phyloP scores from a whole-genome alignment of 1,140 invertebrate genomes.

The Drosophila setifemur region DNA sequence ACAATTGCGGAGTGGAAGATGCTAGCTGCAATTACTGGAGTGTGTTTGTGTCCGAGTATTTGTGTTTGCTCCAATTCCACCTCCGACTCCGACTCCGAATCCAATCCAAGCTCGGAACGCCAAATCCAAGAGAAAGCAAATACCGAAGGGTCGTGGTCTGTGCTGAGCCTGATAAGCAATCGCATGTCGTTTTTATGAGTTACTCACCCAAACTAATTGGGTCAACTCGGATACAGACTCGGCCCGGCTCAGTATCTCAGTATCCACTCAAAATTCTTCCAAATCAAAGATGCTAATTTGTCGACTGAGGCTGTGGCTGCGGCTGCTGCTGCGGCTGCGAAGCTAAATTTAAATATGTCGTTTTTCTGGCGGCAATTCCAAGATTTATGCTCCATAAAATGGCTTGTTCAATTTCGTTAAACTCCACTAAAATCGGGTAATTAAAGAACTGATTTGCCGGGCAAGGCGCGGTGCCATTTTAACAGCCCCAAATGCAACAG shows the following conservation, averaged over 20 bases:
- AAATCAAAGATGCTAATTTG: slow-evolving; percentile 78
- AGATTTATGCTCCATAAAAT: slow-evolving; percentile 59
- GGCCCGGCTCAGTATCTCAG: not conserved
- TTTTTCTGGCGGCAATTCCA: slow-evolving; percentile 18
- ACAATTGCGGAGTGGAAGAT: slow-evolving; percentile 14
- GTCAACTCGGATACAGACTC: slow-evolving; percentile 39
- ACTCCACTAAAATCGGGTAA: slow-evolving; percentile 43
- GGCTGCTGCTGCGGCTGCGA: not conserved
- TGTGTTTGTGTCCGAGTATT: slow-evolving; percentile 5
- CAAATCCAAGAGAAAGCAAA: slow-evolving; percentile 59
- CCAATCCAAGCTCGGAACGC: slow-evolving; percentile 1
- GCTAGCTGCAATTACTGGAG: slow-evolving; percentile 52
- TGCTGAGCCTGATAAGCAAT: slow-evolving; percentile 47
- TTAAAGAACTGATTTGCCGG: slow-evolving; percentile 58
- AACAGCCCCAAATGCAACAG: slow-evolving; percentile 23
- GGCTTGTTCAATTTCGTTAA: slow-evolving; percentile 57
- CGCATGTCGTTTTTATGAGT: slow-evolving; percentile 72
- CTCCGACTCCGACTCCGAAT: slow-evolving; percentile 1
- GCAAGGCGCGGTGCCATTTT: slow-evolving; percentile 66
- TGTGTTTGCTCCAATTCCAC: slow-evolving; percentile 56
- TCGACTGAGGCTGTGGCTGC: slow-evolving; percentile 5
- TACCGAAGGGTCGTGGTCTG: slow-evolving; percentile 43
- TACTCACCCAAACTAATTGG: slow-evolving; percentile 68
- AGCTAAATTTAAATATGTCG: too few relatives aligned
- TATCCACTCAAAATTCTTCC: slow-evolving; percentile 29